Conservation (phyloP, 2,113 vertebrate species). For the Mellivora capensis region DNA sequence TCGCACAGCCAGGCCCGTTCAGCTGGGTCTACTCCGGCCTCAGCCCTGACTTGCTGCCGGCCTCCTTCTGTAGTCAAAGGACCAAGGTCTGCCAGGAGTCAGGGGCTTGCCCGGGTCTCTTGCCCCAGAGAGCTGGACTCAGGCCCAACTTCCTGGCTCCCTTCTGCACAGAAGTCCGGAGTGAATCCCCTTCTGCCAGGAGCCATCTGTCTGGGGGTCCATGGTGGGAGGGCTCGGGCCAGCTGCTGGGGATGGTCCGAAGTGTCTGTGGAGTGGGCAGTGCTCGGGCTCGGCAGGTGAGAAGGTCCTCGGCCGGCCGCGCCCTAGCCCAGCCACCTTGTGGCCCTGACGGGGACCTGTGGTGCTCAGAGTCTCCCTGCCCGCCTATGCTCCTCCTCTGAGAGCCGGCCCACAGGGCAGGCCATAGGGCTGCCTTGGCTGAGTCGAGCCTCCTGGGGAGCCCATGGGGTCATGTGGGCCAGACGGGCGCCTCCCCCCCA, state of each 20-base stretch:
- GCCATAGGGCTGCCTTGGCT: too few relatives aligned
- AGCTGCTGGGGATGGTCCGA: not conserved
- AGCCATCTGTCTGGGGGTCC: not conserved
- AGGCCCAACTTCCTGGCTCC: rapidly evolving
- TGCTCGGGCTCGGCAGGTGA: not conserved
- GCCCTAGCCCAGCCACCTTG: not conserved
- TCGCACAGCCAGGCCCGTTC: rapidly evolving
- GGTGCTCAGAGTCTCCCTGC: not conserved
- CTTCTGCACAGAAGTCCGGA: not conserved
- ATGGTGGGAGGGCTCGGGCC: not conserved
- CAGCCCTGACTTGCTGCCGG: rapidly evolving
- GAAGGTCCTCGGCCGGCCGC: not conserved
- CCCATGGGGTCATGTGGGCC: not conserved
- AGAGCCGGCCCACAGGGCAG: not conserved
- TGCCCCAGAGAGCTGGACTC: not conserved
- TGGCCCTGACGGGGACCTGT: not conserved
- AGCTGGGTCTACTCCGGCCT: rapidly evolving
- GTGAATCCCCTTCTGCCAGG: not conserved
- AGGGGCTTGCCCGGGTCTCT: not conserved
- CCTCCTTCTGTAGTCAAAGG: rapidly evolving
- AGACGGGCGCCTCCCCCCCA: not conserved
- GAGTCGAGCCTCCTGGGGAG: not conserved
- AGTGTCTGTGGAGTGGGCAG: not conserved
- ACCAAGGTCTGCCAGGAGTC: not conserved
- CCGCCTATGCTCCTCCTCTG: not conserved